phyloP scores from a whole-genome alignment of 2,888 invertebrate genomes.

The Synergus gifuensis region DNA sequence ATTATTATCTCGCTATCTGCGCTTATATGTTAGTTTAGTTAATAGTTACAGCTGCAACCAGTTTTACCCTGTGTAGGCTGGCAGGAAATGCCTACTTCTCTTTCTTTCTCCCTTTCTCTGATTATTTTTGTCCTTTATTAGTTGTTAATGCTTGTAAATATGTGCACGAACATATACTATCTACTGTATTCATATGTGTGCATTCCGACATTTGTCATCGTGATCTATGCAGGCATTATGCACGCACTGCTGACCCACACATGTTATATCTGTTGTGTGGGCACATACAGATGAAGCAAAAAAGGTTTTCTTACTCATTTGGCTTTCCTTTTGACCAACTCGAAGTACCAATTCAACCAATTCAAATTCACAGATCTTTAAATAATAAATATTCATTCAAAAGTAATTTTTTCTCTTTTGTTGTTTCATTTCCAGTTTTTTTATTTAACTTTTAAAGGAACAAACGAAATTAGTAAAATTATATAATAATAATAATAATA shows the following conservation, averaged over 20 bases:
- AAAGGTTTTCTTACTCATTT: conserved; percentile 28
- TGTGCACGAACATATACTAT: neutral
- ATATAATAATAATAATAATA: neutral
- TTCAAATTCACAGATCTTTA: neutral
- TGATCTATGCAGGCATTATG: conserved; percentile 10
- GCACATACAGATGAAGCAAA: conserved; percentile 3
- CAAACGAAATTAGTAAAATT: no score
- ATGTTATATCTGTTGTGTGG: conserved; percentile 16
- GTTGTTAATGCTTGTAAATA: neutral
- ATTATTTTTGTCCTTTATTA: conserved; percentile 1
- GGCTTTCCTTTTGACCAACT: conserved; percentile 18
- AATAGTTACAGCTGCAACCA: conserved; percentile 1
- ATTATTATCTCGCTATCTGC: neutral
- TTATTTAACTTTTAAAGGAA: neutral
- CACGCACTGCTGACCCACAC: conserved; percentile 35
- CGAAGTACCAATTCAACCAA: conserved; percentile 7
- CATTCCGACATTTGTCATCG: neutral
- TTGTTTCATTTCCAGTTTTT: neutral
- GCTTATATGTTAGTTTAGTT: neutral
- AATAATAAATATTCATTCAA: neutral
- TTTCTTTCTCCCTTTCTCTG: conserved; percentile 12
- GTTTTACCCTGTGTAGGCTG: conserved; percentile 21
- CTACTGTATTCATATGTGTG: conserved; percentile 1
- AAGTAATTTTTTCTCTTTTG: neutral
- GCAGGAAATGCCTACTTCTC: conserved; percentile 31